Evolutionary conservation across 2,113 vertebrate species (phyloP), one percentile per base, ranked within the genome.

Genomic region (Murina feae): DNA sequence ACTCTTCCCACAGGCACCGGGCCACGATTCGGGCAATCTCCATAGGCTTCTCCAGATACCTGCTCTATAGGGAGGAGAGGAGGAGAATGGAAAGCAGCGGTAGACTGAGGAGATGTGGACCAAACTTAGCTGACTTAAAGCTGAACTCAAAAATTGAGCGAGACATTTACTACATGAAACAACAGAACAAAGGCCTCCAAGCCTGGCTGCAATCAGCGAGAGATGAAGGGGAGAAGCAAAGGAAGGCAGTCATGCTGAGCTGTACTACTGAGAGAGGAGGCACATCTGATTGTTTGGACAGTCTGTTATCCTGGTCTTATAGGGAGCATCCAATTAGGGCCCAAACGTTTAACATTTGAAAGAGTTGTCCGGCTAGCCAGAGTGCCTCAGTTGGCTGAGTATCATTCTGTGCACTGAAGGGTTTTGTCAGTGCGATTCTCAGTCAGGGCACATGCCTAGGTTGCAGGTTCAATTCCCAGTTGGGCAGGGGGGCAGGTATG

Each of bases 41-140:
- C 99, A 99, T 99, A 0, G 99, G 99, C 95, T 99, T 99, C 98
- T 99, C 99, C 97, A 99, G 93, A 91, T 99, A 99, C 28, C 99
- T 99, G 98, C 99, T 99, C 99, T 99, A 91, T 98, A 95, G 88
- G 49, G 0, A 49, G 74, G 69, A 84, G 21, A 71, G 20, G 78
- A n/a, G 68, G 63, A 86, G 17, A 93, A 63, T 83, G 74, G 83
- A 82, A 89, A 71, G 32, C 16, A 60, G 65, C 20, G 16, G 63
- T 10, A 42, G 25, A 44, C 76, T 35, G 32, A 30, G 30, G 6
- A 66, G 42, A 16, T 10, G 9, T 20, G 49, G 42, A 17, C 13
- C 2, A 10, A 87, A 58, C 12, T 17, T 42, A 44, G 58, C 49
- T n/a, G 66, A 68, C 60, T 84, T 84, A 68, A 49, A 60, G 74